Percentiles rank a stretch among this genome's conserved stretches.
Evolutionary conservation across 2,113 vertebrate species (phyloP).

Genomic region (Corvus moneduloides): DNA sequence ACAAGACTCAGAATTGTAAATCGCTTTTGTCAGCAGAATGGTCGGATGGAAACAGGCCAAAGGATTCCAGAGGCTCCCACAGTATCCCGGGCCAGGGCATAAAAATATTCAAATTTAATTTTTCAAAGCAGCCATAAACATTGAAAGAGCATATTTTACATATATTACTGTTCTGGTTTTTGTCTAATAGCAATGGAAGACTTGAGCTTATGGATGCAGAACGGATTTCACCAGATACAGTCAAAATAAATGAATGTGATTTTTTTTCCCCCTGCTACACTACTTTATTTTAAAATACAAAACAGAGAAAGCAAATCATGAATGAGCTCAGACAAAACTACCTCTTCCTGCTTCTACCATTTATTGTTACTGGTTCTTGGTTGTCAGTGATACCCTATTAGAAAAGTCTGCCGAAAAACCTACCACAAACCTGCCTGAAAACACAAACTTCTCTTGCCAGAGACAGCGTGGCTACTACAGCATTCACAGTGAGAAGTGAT

Average conservation of each 20-base stretch:
- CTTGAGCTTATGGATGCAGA: neutral
- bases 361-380: neutral
- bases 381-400: neutral
- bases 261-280: neutral
- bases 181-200: neutral
- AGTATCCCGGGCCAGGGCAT: neutral
- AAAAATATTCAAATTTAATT: neutral
- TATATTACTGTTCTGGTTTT: neutral
- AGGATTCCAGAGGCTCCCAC: neutral
- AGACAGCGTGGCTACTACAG: neutral
- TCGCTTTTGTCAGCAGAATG: neutral
- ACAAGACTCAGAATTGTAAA: neutral
- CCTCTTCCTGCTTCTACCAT: neutral
- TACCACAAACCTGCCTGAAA: neutral
- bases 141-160: neutral
- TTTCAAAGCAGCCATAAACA: neutral
- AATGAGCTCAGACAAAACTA: neutral
- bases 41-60: neutral
- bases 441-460: neutral
- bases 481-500: neutral
- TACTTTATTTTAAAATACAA: constrained; percentile 1
- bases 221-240: neutral
- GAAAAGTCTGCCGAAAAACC: neutral
- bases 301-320: neutral
- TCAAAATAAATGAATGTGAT: neutral